These are phyloP conservation scores for Nymphalis c-album DNA, from an alignment of 2,888 invertebrate genomes.

Conservation along the genomic window DNA sequence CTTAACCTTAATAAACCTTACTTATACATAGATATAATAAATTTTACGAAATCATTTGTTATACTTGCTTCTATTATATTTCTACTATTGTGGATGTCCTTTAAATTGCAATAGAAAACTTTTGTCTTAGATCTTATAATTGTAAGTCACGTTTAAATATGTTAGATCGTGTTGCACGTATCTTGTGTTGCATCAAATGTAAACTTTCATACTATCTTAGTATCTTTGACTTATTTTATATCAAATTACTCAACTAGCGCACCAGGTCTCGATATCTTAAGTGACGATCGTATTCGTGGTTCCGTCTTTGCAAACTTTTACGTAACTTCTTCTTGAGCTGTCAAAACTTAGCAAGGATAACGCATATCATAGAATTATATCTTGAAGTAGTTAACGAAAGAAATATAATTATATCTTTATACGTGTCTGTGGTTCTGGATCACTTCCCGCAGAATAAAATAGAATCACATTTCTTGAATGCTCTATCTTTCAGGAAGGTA, in stretches of 20 bases:
- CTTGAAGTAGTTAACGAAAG: neutral
- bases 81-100: too few relatives aligned
- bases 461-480: too few relatives aligned
- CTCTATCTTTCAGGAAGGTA: too few relatives aligned
- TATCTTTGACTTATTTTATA: conserved; percentile 21
- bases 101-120: conserved; percentile 1
- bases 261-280: conserved; percentile 26
- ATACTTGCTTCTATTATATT: too few relatives aligned
- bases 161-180: conserved; percentile 28
- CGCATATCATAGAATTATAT: neutral
- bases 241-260: conserved; percentile 3
- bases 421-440: too few relatives aligned
- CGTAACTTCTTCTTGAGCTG: conserved; percentile 28
- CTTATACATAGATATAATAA: too few relatives aligned
- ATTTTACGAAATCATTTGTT: too few relatives aligned
- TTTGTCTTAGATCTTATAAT: conserved; percentile 14
- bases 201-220: conserved; percentile 13
- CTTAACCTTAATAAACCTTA: too few relatives aligned
- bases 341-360: conserved; percentile 7
- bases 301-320: conserved; percentile 29
- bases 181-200: conserved; percentile 22
- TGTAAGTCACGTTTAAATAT: conserved; percentile 20
- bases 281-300: conserved; percentile 18
- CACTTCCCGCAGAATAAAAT: too few relatives aligned
- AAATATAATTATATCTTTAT: neutral